These are phyloP conservation scores for Procambarus clarkii DNA, from an alignment of 1,140 invertebrate species.

Conservation along the genomic window DNA sequence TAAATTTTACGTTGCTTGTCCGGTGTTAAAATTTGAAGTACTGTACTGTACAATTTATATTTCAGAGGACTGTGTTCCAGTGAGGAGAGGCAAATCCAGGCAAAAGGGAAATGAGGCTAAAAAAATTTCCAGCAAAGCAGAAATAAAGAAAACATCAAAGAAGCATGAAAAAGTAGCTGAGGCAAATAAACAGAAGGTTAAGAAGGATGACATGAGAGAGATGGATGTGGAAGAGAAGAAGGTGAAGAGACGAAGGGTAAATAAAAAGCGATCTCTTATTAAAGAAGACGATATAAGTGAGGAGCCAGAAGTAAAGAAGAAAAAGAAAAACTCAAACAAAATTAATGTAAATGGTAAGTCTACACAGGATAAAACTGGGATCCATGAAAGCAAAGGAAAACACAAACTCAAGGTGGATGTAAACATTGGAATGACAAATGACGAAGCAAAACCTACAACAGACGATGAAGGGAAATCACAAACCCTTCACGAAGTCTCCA, in stretches of 20 bases:
- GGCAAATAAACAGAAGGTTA: background rate
- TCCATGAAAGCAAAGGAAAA: background rate
- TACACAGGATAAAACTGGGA: background rate
- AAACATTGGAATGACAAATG: background rate
- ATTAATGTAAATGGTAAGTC: background rate
- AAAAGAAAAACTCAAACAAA: background rate
- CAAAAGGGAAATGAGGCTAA: background rate
- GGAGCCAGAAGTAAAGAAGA: constrained; percentile 3
- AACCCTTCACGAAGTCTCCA: background rate
- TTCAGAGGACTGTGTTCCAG: background rate
- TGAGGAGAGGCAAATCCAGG: background rate
- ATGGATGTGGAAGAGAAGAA: background rate
- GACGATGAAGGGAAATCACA: background rate
- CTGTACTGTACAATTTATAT: background rate
- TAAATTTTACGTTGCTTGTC: too few species aligned
- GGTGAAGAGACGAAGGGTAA: background rate
- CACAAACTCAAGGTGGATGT: background rate
- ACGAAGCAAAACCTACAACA: background rate
- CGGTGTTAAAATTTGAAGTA: too few species aligned
- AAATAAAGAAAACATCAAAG: background rate
- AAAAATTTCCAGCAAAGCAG: background rate
- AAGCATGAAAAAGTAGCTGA: background rate
- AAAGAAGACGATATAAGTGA: background rate
- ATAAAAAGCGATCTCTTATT: background rate
- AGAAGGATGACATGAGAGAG: background rate